phyloP scores from a whole-genome alignment of 2,888 invertebrate species.

The Apodemia zela region DNA sequence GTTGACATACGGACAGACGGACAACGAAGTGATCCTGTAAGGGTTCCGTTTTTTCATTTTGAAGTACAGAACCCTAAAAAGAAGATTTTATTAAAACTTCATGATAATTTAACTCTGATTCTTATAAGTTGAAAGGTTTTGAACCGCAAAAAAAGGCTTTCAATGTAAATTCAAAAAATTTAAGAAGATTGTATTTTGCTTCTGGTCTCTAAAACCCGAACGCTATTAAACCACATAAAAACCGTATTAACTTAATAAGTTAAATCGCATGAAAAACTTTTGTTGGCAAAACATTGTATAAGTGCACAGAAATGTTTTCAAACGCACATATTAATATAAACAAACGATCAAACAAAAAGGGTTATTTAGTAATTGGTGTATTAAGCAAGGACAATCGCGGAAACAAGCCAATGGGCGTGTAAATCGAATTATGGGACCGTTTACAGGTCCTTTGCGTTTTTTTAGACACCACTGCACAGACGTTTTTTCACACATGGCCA shows the following conservation, averaged over 20 bases:
- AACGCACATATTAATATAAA: conserved; percentile 54
- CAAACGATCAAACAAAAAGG: conserved; percentile 58
- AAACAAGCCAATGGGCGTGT: conserved; percentile 72
- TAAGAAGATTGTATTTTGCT: neutral
- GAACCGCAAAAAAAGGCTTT: too few species aligned
- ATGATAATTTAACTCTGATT: too few species aligned
- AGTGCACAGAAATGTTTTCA: conserved; percentile 51
- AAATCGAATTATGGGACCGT: conserved; percentile 73
- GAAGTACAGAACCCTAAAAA: too few species aligned
- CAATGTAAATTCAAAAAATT: neutral
- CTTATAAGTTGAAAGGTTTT: too few species aligned
- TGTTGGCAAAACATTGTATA: conserved; percentile 59
- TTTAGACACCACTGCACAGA: conserved; percentile 52
- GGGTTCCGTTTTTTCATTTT: too few species aligned
- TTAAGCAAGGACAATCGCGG: conserved; percentile 58
- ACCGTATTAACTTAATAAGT: conserved; percentile 34
- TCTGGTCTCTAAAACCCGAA: neutral
- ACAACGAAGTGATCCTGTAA: too few species aligned
- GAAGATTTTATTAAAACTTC: too few species aligned
- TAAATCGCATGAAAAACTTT: conserved; percentile 54
- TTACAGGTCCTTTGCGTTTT: conserved; percentile 56
- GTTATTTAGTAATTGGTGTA: conserved; percentile 71
- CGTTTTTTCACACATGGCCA: conserved; percentile 68
- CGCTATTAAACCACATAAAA: conserved; percentile 46
- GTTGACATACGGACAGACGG: too few species aligned